A percentile compares a stretch with the other conserved stretches of the same genome.
Evolutionary conservation across 2,888 invertebrate species (phyloP).

Genomic region (Eurytoma californica): DNA sequence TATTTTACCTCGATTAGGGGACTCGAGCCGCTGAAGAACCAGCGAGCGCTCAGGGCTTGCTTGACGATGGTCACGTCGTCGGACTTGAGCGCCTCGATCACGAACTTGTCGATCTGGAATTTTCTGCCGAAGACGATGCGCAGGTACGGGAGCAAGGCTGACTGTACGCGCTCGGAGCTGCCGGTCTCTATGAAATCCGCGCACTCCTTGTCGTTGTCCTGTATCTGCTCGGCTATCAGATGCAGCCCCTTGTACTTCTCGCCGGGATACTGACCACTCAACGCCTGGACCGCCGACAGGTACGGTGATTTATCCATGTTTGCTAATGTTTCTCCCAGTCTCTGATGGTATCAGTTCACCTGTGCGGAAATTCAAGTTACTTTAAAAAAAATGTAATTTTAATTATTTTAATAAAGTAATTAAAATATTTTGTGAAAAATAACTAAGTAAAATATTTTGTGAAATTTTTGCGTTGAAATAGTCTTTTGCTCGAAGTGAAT

Average conservation of each 20-base stretch:
- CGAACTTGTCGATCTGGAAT: conserved; percentile 56
- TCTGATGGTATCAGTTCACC: neutral
- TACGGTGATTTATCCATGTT: conserved; percentile 39
- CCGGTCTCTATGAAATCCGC: conserved; percentile 6
- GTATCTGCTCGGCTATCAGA: conserved; percentile 52
- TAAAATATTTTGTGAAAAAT: no score
- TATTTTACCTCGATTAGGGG: conserved; percentile 60
- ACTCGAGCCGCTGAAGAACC: conserved; percentile 66
- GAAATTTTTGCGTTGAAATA: no score
- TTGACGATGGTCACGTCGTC: conserved; percentile 63
- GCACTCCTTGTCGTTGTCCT: conserved; percentile 6
- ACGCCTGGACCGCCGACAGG: conserved; percentile 65
- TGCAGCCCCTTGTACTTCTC: conserved; percentile 65
- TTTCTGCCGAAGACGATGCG: conserved; percentile 62
- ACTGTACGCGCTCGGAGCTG: conserved; percentile 52
- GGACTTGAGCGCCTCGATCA: conserved; percentile 67
- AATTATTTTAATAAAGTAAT: no score
- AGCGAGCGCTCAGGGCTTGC: conserved; percentile 64
- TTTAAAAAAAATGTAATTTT: no score
- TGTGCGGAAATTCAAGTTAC: neutral
- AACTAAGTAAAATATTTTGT: no score
- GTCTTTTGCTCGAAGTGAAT: no score
- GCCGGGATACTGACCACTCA: conserved; percentile 64
- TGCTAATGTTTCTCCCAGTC: neutral
- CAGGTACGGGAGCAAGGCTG: conserved; percentile 60